Evolutionary conservation across 2,888 invertebrate genomes (phyloP), one percentile per base, ranked within the genome.

Genomic region (Hanleya hanleyi): DNA sequence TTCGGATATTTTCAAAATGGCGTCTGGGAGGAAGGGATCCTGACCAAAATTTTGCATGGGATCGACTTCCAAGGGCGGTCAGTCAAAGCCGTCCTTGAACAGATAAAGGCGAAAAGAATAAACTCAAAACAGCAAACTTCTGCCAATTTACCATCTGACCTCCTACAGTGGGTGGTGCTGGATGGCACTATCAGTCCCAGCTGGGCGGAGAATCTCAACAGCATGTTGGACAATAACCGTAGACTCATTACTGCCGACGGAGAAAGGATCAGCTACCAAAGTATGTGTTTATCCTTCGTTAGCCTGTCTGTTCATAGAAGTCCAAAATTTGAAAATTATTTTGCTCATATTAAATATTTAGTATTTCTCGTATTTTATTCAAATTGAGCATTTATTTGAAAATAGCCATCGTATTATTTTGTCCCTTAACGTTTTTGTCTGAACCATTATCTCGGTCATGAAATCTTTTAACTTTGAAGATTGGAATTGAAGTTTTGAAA

Each of bases 141-240:
- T 15, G 78, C 74, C 32, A 83, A 82, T 41, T 62, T 83, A n/a
- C 85, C 85, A 0, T 86, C 86, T 7, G 71, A 84, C 4, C 71
- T 87, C 32, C 75, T 84, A 15, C 81, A 84, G 41, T 89, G 89
- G 90, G 74, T 90, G 26, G 82, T 90, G 0, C 71, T 90, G 70
- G 90, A 90, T 75, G 90, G 90, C 1, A 80, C 82, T 36, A 76
- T 90, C 33, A 81, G 85, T 67, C 82, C 86, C 0, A 75, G 73
- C 6, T 90, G 89, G 89, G 86, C 87, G 3, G 89, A 89, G 66
- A 82, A 82, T 36, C 74, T 89, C 64, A 86, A 85, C 76, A 86
- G 86, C 0, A 71, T 89, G 64, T 76, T 88, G 73, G 89, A 88
- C 70, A 76, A 79, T 22, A 81, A 85, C 66, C 78, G 76, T 47